Base-by-base conservation (phyloP, 2,113 vertebrate species). In the Pterophyllum scalare region DNA sequence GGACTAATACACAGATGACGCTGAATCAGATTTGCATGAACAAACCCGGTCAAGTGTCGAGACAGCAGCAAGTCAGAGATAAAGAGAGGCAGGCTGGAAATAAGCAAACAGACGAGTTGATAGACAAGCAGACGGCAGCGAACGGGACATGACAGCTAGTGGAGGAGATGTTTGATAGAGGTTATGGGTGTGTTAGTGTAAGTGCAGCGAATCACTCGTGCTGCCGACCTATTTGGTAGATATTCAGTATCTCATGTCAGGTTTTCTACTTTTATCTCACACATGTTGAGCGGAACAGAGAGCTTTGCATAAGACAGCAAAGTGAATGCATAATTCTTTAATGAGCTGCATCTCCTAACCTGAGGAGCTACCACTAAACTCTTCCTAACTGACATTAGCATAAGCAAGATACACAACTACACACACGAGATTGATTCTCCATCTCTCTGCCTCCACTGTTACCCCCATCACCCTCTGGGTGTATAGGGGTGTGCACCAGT, bases 291-390 rank as follows among this genome's bases (percentile, higher is more conserved):
- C 59, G 70, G 86, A 81, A 88, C 49, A 46, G 38, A 58, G 54
- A 59, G 10, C 74, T 65, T 59, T 81, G 77, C 85, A 82, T 31
- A 65, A 83, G 67, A 77, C 75, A 92, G 89, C 83, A 89, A 83
- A 89, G 89, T 75, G 80, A 84, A 91, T 91, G 81, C 84, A 64
- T 89, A 86, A 84, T 88, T 91, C 52, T 91, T 91, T 91, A 92
- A 92, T 93, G 91, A 94, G 87, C 87, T 46, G 24, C 40, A 62
- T 80, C 78, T 75, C 72, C 76, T n/a, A 38, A 83, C 84, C 80
- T 15, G 26, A 79, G 84, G 88, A 87, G 86, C 81, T 75, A 77
- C 85, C 85, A 84, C 83, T 77, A 79, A 88, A 59, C 85, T 80
- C 82, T 86, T 84, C 89, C 81, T 92, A 85, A 92, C 89, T 91